Conservation (phyloP, 2,888 invertebrate species). For the Caenorhabditis auriculariae region DNA sequence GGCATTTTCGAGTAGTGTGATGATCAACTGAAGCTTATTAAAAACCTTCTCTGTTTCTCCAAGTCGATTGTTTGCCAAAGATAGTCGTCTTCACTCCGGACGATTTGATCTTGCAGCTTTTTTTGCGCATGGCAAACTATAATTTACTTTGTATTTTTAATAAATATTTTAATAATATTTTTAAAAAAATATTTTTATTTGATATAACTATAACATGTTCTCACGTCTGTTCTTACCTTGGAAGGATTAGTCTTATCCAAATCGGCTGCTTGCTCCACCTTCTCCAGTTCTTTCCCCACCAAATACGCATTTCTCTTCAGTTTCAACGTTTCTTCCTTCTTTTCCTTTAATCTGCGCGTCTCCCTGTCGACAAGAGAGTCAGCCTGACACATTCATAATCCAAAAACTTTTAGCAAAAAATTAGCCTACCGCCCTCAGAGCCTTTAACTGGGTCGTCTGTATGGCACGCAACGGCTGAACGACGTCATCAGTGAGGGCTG, state of each 20-base stretch:
- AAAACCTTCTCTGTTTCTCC: constrained; percentile 47
- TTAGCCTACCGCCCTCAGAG: no score
- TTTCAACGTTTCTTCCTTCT: constrained; percentile 40
- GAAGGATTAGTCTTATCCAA: constrained; percentile 12
- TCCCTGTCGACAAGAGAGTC: constrained; percentile 37
- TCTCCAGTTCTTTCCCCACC: constrained; percentile 43
- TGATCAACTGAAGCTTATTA: no score
- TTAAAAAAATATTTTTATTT: no score
- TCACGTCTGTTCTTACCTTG: constrained; percentile 18
- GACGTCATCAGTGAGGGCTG: constrained; percentile 48
- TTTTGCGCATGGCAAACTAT: constrained; percentile 26
- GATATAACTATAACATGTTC: no score
- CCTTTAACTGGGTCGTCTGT: constrained; percentile 26
- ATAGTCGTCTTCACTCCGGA: constrained; percentile 40
- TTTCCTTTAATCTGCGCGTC: constrained; percentile 39
- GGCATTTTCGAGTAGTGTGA: no score
- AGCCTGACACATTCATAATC: constrained; percentile 6
- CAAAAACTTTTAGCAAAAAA: not conserved
- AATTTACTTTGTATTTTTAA: no score
- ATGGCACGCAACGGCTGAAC: constrained; percentile 49
- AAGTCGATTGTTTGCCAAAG: constrained; percentile 44
- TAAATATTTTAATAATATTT: no score
- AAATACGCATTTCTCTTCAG: constrained; percentile 39
- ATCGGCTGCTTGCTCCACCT: constrained; percentile 32
- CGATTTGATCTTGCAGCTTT: constrained; percentile 39